These are phyloP conservation scores for Phenganax subtilis DNA, from an alignment of 92 coral and sea anemone species.

Conservation along the genomic window DNA sequence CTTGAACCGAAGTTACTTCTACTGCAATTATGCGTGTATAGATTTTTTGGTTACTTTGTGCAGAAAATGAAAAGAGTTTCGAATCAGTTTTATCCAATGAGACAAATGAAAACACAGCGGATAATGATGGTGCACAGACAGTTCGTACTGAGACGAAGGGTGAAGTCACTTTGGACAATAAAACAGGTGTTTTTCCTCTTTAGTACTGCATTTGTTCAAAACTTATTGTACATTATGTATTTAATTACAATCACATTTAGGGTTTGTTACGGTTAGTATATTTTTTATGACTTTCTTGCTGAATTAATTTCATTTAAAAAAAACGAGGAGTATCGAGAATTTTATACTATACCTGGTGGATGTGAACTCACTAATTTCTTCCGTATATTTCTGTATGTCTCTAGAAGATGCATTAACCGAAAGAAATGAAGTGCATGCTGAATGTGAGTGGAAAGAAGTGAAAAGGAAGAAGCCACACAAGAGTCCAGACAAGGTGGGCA, in stretches of 20 bases:
- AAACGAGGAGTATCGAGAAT: too few relatives aligned
- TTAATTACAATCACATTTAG: too few relatives aligned
- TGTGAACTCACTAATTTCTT: too few relatives aligned
- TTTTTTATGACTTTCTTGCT: too few relatives aligned
- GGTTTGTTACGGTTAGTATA: too few relatives aligned
- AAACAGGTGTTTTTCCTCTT: conserved; percentile 3
- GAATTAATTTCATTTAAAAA: too few relatives aligned
- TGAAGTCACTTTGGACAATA: conserved; percentile 30
- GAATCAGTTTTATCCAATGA: not conserved
- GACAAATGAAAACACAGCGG: not conserved
- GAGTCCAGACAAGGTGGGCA: conserved; percentile 56
- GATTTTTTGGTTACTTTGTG: not conserved
- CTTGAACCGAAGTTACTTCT: not conserved
- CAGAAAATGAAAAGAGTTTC: not conserved
- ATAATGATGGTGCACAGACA: not conserved
- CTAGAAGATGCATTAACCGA: conserved; percentile 17
- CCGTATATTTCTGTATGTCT: not conserved
- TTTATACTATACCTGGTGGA: too few relatives aligned
- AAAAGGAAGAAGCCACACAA: conserved; percentile 74
- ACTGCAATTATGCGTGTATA: not conserved
- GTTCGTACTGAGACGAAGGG: conserved; percentile 30
- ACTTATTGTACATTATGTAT: too few relatives aligned
- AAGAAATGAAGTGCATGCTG: conserved; percentile 21
- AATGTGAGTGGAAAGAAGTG: conserved; percentile 83
- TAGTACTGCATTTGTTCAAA: too few relatives aligned